A percentile compares a stretch with the other conserved stretches of the same genome.
These are phyloP conservation scores for Saguinus midas DNA, from an alignment of 2,113 vertebrate species.

Conservation along the genomic window DNA sequence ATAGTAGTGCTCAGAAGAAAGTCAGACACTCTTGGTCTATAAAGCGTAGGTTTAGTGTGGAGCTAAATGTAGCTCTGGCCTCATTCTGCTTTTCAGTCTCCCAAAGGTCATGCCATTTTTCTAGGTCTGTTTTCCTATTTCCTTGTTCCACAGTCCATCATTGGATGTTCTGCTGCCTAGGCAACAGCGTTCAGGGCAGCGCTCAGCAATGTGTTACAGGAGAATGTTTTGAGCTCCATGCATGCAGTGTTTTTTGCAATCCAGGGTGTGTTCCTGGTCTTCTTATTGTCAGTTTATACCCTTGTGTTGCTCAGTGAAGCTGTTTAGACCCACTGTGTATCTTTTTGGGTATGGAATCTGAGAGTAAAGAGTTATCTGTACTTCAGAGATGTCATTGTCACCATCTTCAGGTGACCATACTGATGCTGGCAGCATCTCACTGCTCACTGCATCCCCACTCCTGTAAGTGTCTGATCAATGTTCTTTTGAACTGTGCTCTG, in stretches of 20 bases:
- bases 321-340: background rate
- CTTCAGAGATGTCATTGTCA: constrained; percentile 26
- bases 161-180: constrained; percentile 53
- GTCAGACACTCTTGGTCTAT: constrained; percentile 1
- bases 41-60: background rate
- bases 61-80: constrained; percentile 45
- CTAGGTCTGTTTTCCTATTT: constrained; percentile 62
- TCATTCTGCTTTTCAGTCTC: constrained; percentile 50
- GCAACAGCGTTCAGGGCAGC: constrained; percentile 39
- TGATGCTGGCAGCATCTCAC: background rate
- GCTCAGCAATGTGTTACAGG: background rate
- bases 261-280: background rate
- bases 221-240: background rate
- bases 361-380: constrained; percentile 1
- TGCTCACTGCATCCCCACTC: background rate
- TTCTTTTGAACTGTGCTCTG: constrained; percentile 9
- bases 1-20: constrained; percentile 1
- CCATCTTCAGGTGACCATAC: background rate
- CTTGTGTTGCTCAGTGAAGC: background rate
- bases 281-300: background rate
- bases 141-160: constrained; percentile 35
- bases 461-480: constrained; percentile 46
- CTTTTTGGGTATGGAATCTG: background rate
- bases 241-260: background rate
- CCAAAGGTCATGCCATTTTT: constrained; percentile 66